These are phyloP conservation scores for Meloidogyne exigua DNA, from an alignment of 1,140 invertebrate genomes.

Conservation along the genomic window DNA sequence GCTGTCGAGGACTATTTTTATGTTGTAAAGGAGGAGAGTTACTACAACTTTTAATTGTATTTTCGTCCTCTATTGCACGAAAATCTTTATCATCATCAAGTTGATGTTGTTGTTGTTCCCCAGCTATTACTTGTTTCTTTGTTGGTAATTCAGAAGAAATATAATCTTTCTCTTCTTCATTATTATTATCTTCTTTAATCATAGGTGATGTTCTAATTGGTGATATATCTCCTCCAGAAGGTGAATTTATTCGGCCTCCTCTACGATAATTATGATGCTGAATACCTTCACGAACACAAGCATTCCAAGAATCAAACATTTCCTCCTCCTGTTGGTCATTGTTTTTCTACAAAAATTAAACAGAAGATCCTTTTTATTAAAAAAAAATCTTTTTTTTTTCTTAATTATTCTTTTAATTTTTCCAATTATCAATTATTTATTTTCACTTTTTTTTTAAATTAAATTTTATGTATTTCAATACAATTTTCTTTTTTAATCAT, in stretches of 20 bases:
- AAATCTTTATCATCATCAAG: background rate
- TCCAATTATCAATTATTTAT: background rate
- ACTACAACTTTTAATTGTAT: background rate
- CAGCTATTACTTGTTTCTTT: background rate
- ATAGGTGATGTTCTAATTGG: background rate
- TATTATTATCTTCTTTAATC: background rate
- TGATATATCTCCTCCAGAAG: background rate
- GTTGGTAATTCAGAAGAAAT: background rate
- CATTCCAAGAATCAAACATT: conserved; percentile 30
- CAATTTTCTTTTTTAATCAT: background rate
- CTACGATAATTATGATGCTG: background rate
- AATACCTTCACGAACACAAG: conserved; percentile 9
- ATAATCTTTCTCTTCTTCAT: conserved; percentile 3
- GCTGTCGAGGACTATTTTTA: background rate
- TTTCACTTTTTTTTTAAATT: background rate
- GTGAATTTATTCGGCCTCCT: background rate
- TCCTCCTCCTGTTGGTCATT: conserved; percentile 9
- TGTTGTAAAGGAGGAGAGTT: background rate
- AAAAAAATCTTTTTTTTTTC: background rate
- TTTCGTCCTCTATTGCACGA: background rate
- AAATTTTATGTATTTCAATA: background rate
- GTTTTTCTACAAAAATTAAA: conserved; percentile 20
- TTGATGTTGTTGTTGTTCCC: background rate
- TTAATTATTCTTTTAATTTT: background rate
- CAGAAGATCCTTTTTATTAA: background rate